Evolutionary conservation across 2,113 vertebrate genomes (phyloP), one percentile per base, ranked within the genome.

Genomic region (Pluvialis apricaria): DNA sequence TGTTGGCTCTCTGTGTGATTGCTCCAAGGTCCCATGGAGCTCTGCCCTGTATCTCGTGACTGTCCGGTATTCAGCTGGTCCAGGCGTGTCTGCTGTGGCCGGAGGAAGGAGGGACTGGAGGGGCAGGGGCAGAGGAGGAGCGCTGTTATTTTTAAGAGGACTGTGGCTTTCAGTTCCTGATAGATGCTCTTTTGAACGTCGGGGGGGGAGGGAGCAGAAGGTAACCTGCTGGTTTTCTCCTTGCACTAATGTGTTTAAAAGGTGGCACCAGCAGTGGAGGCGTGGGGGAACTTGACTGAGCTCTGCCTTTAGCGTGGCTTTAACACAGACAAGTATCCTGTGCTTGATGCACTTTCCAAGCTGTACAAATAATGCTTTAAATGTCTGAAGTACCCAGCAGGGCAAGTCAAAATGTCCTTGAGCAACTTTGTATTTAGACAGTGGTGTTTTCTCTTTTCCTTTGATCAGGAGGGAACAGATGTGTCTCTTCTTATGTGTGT

Each of bases 341-440:
- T 19, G 87, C 81, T 57, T n/a, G 80, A 68, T 96, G 91, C 84
- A 8, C 86, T 96, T 95, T 49, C 76, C 93, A 89, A 52, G 78
- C 87, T 93, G 72, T 92, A 76, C 93, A 95, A 91, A 95, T 73
- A 96, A 31, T 11, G 32, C 84, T 94, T 86, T 81, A 69, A 87
- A 83, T 62, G 65, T 87, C 92, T 90, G 52, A 94, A 95, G 91
- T 88, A 88, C 93, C 93, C 96, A 95, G 64, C 71, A 93, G 89
- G 93, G 81, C 90, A 71, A 95, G 92, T 86, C 51, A 85, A 92
- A 96, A 94, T 15, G 78, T 94, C 88, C 82, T 92, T 95, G 89
- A 95, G 86, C 72, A 94, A 94, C 85, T 96, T 90, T 45, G 82
- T 84, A 3, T 96, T 94, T 92, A 94, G 89, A 47, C 36, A 76